These are phyloP conservation scores for Anthopleura sola DNA, from an alignment of 64 coral and sea anemone species.

Conservation along the genomic window DNA sequence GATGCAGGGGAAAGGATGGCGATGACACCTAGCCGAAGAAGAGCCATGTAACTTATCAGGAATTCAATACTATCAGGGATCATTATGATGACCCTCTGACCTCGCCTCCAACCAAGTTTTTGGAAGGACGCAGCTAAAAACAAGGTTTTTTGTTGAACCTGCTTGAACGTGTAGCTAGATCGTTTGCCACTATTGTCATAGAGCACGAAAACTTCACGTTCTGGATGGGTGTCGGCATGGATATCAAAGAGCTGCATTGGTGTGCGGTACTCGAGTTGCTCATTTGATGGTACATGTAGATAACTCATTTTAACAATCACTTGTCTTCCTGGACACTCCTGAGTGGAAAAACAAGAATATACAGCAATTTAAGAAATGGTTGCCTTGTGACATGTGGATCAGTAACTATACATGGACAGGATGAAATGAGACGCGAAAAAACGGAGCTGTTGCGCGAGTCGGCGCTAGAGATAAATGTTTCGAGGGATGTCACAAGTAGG, in stretches of 20 bases:
- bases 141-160: slow-evolving; percentile 11
- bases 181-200: slow-evolving; percentile 20
- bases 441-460: too few species aligned
- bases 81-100: not conserved
- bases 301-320: slow-evolving; percentile 38
- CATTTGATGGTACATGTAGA: not conserved
- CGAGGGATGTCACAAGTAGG: too few species aligned
- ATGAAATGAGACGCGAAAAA: too few species aligned
- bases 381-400: too few species aligned
- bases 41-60: not conserved
- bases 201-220: slow-evolving; percentile 32
- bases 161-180: slow-evolving; percentile 10
- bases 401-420: too few species aligned
- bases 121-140: not conserved
- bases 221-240: not conserved
- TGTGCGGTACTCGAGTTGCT: slow-evolving; percentile 8
- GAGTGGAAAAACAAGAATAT: too few species aligned
- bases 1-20: not conserved
- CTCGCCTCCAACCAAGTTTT: not conserved
- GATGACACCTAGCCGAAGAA: not conserved
- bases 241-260: slow-evolving; percentile 34
- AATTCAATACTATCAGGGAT: not conserved
- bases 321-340: too few species aligned
- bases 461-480: too few species aligned
- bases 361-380: too few species aligned